Evolutionary conservation across 2,797 vertebrate species (phyloP).

Genomic region (Paratrypauchen microcephalus): DNA sequence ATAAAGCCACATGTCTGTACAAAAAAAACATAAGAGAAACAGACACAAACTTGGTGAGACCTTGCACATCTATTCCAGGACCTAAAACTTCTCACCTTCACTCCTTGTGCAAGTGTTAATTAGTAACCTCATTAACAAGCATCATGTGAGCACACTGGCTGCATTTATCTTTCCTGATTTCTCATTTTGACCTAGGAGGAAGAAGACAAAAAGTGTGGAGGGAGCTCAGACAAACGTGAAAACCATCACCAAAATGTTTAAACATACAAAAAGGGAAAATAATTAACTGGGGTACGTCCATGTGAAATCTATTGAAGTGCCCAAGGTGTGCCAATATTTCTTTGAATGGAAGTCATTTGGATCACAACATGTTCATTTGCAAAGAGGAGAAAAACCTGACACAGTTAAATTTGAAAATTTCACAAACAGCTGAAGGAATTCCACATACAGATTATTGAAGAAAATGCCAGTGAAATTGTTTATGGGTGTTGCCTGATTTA

Average conservation of each 20-base stretch:
- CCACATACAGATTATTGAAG: not conserved
- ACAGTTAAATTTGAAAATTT: not conserved
- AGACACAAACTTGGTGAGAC: constrained; percentile 55
- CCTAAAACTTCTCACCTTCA: constrained; percentile 71
- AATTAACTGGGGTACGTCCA: constrained; percentile 54
- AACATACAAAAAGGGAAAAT: constrained; percentile 48
- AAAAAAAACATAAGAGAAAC: constrained; percentile 26
- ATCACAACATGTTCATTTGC: constrained; percentile 4
- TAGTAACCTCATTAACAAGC: constrained; percentile 73
- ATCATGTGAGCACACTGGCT: constrained; percentile 56
- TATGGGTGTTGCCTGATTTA: not conserved
- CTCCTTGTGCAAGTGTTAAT: constrained; percentile 74
- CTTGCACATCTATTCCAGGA: constrained; percentile 77
- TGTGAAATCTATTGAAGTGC: constrained; percentile 47
- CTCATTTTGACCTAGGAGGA: constrained; percentile 32
- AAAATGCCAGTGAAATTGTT: not conserved
- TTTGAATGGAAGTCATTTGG: constrained; percentile 37
- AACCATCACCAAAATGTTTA: constrained; percentile 51
- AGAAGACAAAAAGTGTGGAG: constrained; percentile 30
- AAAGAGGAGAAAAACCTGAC: not conserved
- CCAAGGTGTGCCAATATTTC: constrained; percentile 37
- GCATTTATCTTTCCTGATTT: constrained; percentile 58
- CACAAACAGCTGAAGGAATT: not conserved
- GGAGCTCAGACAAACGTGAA: constrained; percentile 34
- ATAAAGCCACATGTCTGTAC: not conserved